Conservation (phyloP, 2,113 vertebrate species). For the Drymodes brunneopygia region DNA sequence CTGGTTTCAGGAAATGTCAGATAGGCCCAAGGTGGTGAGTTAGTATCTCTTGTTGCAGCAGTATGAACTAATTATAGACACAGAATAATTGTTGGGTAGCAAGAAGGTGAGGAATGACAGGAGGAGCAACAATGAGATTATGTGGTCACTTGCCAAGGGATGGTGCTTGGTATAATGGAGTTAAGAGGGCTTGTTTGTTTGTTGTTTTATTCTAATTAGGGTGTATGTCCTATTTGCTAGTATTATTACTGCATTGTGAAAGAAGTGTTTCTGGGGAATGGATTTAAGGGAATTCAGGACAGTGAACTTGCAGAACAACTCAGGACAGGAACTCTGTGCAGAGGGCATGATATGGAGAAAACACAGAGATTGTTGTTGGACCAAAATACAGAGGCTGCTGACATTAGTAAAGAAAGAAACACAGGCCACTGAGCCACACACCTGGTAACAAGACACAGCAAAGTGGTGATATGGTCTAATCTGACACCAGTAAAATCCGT, state of each 20-base stretch:
- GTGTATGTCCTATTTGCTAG: background rate
- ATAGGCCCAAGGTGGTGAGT: background rate
- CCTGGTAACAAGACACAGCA: background rate
- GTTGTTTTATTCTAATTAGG: constrained; percentile 35
- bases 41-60: background rate
- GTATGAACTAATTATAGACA: constrained; percentile 38
- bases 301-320: background rate
- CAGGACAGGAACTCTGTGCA: background rate
- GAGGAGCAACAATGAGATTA: constrained; percentile 10
- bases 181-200: constrained; percentile 18
- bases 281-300: background rate
- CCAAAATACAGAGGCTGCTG: background rate
- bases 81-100: constrained; percentile 7
- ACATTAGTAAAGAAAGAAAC: background rate
- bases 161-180: background rate
- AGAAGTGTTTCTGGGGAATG: background rate
- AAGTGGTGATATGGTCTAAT: background rate
- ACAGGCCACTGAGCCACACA: background rate
- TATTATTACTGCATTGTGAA: background rate
- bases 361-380: background rate
- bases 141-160: constrained; percentile 5
- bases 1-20: background rate
- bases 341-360: background rate
- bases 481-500: background rate
- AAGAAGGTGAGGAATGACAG: background rate